Base-by-base conservation (phyloP, 2,888 invertebrate species). In the Hedychridium roseum region DNA sequence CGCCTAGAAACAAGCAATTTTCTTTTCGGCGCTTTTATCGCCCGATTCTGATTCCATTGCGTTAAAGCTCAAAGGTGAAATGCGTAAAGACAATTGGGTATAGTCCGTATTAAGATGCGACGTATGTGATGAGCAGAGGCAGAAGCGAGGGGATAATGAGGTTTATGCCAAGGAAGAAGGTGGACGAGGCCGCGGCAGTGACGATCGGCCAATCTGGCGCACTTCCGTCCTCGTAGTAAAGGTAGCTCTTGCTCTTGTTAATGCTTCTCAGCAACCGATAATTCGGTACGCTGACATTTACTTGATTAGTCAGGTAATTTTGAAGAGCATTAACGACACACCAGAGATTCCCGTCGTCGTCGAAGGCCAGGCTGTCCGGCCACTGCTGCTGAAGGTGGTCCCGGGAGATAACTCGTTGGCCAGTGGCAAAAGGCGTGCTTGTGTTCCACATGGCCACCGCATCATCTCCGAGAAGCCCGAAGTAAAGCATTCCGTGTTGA, bases 381-480 rank as follows among this genome's bases (percentile, higher is more conserved):
- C 90, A 90, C 73, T 90, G 89, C 57, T 89, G 84, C 65, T 84
- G 85, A 47, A 82, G 83, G 32, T 84, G 81, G 72, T 90, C 89
- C 60, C 85, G 83, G 2, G 88, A 86, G 50, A 90, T 85, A 17
- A 88, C 82, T 30, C 84, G 82, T 72, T 88, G 87, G 15, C 85
- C 85, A 45, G 79, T 79, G 34, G 80, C 81, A 31, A 77, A 75
- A 31, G 84, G 80, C 16, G 80, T 74, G 17, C 81, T 82, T 0
- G 85, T 84, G 73, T 90, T 86, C 88, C 90, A 90, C 77, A 83
- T 85, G 9, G 86, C 86, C 37, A 91, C 84, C 15, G 88, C 86
- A 54, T 87, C 87, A 64, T 86, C 86, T 39, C 85, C 85, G 43
- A 90, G 75, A 17, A 89, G 80, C 30, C 89, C 89, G 73, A 84